These are phyloP conservation scores for Vulpes vulpes DNA, from an alignment of 2,113 vertebrate species.

Conservation along the genomic window DNA sequence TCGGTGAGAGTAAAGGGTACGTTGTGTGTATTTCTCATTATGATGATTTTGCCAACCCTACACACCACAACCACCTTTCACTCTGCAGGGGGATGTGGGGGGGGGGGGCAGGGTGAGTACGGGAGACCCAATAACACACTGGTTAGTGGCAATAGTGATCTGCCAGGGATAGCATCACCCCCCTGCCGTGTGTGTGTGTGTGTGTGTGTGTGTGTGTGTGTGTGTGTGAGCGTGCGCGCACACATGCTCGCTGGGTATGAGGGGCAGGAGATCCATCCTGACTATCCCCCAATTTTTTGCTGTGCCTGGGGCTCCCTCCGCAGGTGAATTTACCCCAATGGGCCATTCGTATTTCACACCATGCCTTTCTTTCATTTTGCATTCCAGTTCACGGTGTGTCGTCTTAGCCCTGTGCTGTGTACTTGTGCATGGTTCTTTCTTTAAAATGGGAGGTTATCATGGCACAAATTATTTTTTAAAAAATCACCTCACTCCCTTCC, in stretches of 20 bases:
- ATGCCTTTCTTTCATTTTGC: neutral
- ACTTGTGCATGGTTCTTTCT: neutral
- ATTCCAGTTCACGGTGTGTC: neutral
- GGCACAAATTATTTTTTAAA: neutral
- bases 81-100: neutral
- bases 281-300: neutral
- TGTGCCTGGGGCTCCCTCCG: neutral
- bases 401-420: slow-evolving; percentile 35
- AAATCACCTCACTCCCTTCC: neutral
- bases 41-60: neutral
- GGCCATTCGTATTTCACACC: neutral
- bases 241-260: fast-evolving
- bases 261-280: neutral
- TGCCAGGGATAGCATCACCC: neutral
- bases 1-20: slow-evolving; percentile 98
- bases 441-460: neutral
- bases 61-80: neutral
- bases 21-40: slow-evolving; percentile 85
- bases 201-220: too few species aligned
- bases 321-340: neutral
- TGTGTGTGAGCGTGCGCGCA: neutral
- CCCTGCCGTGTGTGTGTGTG: neutral
- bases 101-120: neutral
- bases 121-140: neutral
- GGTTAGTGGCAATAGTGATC: neutral